Evolutionary conservation across 1,140 invertebrate species (phyloP).

Genomic region (Alviniconcha marisindica): DNA sequence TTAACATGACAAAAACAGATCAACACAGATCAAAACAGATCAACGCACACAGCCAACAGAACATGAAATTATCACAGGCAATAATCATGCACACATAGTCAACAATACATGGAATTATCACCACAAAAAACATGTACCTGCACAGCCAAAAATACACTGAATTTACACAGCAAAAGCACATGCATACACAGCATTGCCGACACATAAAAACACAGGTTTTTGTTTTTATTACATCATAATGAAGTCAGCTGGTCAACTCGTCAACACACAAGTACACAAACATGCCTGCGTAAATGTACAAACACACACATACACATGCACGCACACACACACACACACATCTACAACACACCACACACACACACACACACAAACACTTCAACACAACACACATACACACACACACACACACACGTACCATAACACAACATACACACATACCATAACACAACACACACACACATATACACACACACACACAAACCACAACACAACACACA

Average conservation of each 20-base stretch:
- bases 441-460: no score
- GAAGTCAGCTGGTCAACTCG: no score
- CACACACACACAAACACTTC: slow-evolving; percentile 15
- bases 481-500: neutral
- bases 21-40: no score
- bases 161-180: no score
- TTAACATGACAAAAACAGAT: no score
- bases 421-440: slow-evolving; percentile 19
- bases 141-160: no score
- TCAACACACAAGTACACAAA: neutral
- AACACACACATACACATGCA: slow-evolving; percentile 5
- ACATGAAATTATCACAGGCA: no score
- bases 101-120: no score
- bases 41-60: no score
- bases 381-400: neutral
- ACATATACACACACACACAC: neutral
- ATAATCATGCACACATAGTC: no score
- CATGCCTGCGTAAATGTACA: neutral
- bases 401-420: neutral
- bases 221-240: no score
- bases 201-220: neutral
- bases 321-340: slow-evolving; percentile 23
- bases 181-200: neutral
- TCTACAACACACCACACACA: slow-evolving; percentile 11
- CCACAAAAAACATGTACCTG: neutral